Evolutionary conservation across 92 coral and sea anemone genomes (phyloP), one percentile per base, ranked within the genome.

Genomic region (Epizoanthus fatuus): DNA sequence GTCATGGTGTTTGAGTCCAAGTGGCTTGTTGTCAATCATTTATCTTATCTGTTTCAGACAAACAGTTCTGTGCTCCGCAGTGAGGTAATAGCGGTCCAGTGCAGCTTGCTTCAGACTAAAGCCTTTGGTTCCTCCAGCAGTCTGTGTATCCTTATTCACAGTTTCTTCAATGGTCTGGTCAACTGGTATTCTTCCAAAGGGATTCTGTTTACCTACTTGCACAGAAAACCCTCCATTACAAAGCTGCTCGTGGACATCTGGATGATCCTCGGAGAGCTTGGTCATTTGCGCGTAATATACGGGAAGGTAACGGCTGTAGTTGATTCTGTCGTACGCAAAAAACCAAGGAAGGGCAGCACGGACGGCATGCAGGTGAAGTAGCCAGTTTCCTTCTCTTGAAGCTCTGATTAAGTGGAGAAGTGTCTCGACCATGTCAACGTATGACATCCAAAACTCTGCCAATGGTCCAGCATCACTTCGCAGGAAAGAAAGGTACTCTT

Each of bases 161-260:
- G 86, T 87, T 87, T 81, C 91, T 72, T 87, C 87, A 15, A 88
- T 76, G 5, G 88, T 81, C 75, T 88, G 84, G 71, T 88, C 87
- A 9, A 88, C 86, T 49, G 91, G 87, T 45, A 82, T 81, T 81
- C 87, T 65, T 55, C 91, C 68, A 82, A 88, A 88, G 63, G 87
- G 59, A 77, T 66, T 82, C 63, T 69, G 75, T 14, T 75, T 65
- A 51, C 88, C 70, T 80, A 88, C 37, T 70, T 74, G 87, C 68
- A 75, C 90, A 22, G 90, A 86, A 51, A 86, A 77, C 35, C 90
- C 90, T 60, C 90, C 90, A 45, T 53, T 54, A 44, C 58, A 9
- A 68, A 79, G 74, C 60, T 79, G 74, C 38, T 55, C 80, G 38
- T 40, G 44, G 37, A 80, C 72, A 20, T 87, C 66, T 45, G 81